phyloP scores from a whole-genome alignment of 1,140 invertebrate species.

The Conus betulinus region DNA sequence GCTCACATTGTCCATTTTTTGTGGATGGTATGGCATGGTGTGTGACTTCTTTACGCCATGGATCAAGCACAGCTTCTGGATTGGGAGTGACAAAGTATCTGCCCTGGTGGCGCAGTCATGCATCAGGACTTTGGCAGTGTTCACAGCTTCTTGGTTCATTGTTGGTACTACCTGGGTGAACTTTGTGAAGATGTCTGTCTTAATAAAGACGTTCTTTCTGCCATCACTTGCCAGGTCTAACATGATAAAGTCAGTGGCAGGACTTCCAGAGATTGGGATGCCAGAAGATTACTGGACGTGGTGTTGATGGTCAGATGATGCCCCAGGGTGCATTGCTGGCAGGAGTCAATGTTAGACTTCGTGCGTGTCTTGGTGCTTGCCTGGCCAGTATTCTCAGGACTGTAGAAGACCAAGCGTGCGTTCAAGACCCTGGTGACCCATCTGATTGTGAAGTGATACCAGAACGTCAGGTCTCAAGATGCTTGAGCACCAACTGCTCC shows the following conservation, averaged over 20 bases:
- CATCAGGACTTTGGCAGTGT: too few relatives aligned
- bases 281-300: conserved; percentile 26
- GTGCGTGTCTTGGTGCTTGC: too few relatives aligned
- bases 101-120: conserved; percentile 21
- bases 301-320: conserved; percentile 15
- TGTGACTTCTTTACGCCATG: conserved; percentile 2
- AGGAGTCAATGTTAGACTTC: conserved; percentile 10
- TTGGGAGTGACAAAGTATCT: background rate
- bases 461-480: too few relatives aligned
- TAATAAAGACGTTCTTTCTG: conserved; percentile 50
- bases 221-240: conserved; percentile 32
- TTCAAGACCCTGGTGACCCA: too few relatives aligned
- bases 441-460: too few relatives aligned
- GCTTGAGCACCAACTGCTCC: too few relatives aligned
- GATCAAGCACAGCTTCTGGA: background rate
- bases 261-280: conserved; percentile 40
- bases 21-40: conserved; percentile 42
- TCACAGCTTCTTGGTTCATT: background rate
- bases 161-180: conserved; percentile 39
- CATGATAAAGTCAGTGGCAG: conserved; percentile 41
- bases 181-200: conserved; percentile 52
- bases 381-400: too few relatives aligned
- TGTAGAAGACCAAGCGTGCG: too few relatives aligned
- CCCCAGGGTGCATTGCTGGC: conserved; percentile 44
- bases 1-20: conserved; percentile 45